These are phyloP conservation scores for Pteropus alecto DNA, from an alignment of 2,113 vertebrate species.

Conservation along the genomic window DNA sequence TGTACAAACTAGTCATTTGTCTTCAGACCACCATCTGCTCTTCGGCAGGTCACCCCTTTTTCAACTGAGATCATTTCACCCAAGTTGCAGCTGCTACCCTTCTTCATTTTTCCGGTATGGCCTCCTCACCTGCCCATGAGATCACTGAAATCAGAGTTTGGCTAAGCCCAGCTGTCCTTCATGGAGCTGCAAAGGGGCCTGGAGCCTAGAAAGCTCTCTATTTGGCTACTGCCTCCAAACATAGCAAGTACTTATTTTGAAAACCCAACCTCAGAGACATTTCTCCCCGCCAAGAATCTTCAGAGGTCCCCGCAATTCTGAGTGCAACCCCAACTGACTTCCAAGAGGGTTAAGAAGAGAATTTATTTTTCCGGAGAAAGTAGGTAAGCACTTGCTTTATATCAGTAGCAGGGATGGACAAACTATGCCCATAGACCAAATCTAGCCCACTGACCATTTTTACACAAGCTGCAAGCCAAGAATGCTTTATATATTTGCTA, in stretches of 20 bases:
- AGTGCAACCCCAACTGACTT: background rate
- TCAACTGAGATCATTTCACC: constrained; percentile 27
- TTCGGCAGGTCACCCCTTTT: background rate
- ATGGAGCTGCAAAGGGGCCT: background rate
- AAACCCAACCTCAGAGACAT: background rate
- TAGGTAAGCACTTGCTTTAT: background rate
- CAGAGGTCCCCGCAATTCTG: background rate
- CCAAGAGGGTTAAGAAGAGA: background rate
- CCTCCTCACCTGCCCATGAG: constrained; percentile 43
- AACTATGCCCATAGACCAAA: background rate
- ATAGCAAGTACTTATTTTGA: background rate
- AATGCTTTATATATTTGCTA: background rate
- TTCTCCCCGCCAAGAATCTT: background rate
- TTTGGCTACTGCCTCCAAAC: background rate
- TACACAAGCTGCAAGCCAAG: background rate
- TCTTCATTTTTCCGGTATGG: background rate
- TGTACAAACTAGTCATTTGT: background rate
- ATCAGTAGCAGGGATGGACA: background rate
- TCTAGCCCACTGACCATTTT: background rate
- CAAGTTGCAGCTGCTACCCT: background rate
- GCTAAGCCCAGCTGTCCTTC: background rate
- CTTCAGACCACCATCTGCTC: background rate
- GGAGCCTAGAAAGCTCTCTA: background rate
- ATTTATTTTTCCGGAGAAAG: background rate
- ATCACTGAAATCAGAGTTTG: background rate